A percentile compares a stretch with the other conserved stretches of the same genome.
phyloP scores from a whole-genome alignment of 2,888 invertebrate genomes.

The Alloplasta piceator region DNA sequence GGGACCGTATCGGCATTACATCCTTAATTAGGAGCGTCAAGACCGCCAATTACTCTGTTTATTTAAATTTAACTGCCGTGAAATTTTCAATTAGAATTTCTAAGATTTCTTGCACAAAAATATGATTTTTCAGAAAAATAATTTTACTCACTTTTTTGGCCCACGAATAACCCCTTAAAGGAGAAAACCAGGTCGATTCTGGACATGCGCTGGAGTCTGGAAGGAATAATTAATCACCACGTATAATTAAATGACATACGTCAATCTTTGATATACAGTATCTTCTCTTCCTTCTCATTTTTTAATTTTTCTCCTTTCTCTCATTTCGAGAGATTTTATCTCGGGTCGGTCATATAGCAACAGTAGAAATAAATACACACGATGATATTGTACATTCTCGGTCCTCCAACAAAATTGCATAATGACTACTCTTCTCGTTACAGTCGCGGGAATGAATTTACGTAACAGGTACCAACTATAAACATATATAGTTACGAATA shows the following conservation, averaged over 20 bases:
- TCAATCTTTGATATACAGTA: constrained; percentile 26
- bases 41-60: too few species aligned
- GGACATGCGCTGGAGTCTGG: constrained; percentile 13
- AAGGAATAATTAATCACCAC: constrained; percentile 44
- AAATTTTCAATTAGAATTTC: too few species aligned
- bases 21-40: too few species aligned
- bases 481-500: constrained; percentile 26
- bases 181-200: constrained; percentile 40
- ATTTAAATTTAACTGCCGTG: too few species aligned
- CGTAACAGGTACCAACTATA: constrained; percentile 54
- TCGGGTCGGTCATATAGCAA: constrained; percentile 16
- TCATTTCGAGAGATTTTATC: constrained; percentile 22
- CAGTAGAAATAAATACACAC: constrained; percentile 29
- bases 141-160: too few species aligned
- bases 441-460: constrained; percentile 51
- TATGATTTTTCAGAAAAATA: too few species aligned
- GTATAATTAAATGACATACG: constrained; percentile 50
- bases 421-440: constrained; percentile 50
- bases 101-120: too few species aligned
- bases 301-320: neutral
- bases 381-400: constrained; percentile 16
- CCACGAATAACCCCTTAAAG: neutral
- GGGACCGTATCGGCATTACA: too few species aligned
- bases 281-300: too few species aligned
- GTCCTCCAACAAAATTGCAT: constrained; percentile 51